phyloP scores from a whole-genome alignment of 2,113 vertebrate genomes.

The Camelus dromedarius region DNA sequence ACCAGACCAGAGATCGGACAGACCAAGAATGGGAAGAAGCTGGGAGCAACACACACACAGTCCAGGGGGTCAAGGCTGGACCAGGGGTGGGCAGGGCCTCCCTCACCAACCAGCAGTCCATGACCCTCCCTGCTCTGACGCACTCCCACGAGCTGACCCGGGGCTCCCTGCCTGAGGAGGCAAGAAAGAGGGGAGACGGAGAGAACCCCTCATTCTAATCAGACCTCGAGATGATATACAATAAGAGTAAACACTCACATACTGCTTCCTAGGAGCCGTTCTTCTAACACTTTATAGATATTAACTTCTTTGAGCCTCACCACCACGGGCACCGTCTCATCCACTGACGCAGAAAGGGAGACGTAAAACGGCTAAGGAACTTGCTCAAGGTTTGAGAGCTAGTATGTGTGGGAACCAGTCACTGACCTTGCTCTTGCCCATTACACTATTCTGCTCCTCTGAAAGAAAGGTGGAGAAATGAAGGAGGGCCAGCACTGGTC shows the following conservation, averaged over 20 bases:
- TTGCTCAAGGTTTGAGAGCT: neutral
- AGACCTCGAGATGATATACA: neutral
- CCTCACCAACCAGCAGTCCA: neutral
- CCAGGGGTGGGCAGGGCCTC: neutral
- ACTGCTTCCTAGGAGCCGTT: neutral
- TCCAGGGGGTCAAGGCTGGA: neutral
- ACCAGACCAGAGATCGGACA: neutral
- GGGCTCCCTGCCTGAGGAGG: neutral
- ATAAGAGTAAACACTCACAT: neutral
- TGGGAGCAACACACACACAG: accelerated
- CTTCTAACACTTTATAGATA: neutral
- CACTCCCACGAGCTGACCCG: neutral
- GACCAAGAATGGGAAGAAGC: neutral
- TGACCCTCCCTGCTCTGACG: neutral
- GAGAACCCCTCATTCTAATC: neutral
- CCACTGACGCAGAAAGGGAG: neutral
- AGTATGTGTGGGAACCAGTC: neutral
- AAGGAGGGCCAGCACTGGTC: neutral
- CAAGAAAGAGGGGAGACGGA: neutral
- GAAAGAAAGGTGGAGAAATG: neutral
- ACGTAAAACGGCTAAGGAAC: neutral
- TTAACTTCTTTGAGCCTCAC: neutral
- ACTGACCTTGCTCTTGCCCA: neutral
- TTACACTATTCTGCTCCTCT: neutral
- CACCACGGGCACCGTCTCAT: neutral